These are phyloP conservation scores for Philaethria dido DNA, from an alignment of 2,888 invertebrate genomes.

Conservation along the genomic window DNA sequence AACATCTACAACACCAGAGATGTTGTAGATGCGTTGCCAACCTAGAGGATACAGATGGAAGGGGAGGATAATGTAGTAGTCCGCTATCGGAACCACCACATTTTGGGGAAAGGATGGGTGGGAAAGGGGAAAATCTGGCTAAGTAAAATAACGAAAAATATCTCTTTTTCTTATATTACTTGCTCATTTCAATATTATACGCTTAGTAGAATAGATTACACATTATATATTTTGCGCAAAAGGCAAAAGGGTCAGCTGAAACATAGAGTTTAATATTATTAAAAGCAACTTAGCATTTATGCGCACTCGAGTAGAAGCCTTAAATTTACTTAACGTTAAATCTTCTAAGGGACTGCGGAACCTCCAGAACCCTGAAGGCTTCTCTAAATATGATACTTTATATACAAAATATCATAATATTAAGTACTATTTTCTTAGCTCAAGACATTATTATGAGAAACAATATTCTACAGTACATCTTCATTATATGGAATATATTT, in stretches of 20 bases:
- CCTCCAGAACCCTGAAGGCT: neutral
- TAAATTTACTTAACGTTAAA: slow-evolving; percentile 3
- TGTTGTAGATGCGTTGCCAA: no score
- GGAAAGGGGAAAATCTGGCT: no score
- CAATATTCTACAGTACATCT: no score
- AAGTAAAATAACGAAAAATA: no score
- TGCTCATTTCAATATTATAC: neutral
- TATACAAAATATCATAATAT: slow-evolving; percentile 4
- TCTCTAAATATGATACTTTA: slow-evolving; percentile 9
- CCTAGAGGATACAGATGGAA: no score
- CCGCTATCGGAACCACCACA: no score
- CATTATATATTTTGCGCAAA: neutral
- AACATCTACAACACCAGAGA: no score
- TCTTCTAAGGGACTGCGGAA: neutral
- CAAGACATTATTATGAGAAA: neutral
- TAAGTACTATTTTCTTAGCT: neutral
- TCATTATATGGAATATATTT: no score
- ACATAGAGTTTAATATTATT: slow-evolving; percentile 9
- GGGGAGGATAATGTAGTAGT: no score
- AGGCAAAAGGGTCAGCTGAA: neutral
- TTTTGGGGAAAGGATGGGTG: no score
- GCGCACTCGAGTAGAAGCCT: neutral
- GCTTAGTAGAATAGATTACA: neutral
- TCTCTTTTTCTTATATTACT: no score
- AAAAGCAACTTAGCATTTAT: slow-evolving; percentile 12